A percentile compares a stretch with the other conserved stretches of the same genome.
phyloP scores from a whole-genome alignment of 1,140 invertebrate genomes.

The Drosophila subobscura region DNA sequence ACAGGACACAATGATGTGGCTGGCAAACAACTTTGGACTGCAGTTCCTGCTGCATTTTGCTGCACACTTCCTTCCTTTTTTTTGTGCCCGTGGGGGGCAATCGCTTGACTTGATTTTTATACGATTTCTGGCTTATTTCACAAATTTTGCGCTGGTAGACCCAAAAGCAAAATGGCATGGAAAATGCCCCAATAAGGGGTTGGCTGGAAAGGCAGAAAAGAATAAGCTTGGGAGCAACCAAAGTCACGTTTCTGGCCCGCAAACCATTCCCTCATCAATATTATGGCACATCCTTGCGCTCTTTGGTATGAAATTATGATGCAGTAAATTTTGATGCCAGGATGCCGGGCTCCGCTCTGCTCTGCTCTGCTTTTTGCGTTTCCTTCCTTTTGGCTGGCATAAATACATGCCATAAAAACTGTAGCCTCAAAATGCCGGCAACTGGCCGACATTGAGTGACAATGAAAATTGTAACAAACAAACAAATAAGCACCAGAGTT shows the following conservation, averaged over 20 bases:
- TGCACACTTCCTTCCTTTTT: not conserved
- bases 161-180: conserved; percentile 11
- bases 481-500: not conserved
- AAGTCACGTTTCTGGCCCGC: conserved; percentile 32
- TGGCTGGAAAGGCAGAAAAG: not conserved
- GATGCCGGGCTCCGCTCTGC: not conserved
- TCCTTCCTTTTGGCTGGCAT: not conserved
- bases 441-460: conserved; percentile 48
- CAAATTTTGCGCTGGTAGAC: conserved; percentile 41
- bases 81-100: not conserved
- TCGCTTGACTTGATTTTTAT: conserved; percentile 70
- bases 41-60: conserved; percentile 28
- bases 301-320: conserved; percentile 49
- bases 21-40: conserved; percentile 44
- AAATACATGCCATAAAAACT: conserved; percentile 25
- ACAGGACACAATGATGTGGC: conserved; percentile 36
- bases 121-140: conserved; percentile 76
- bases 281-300: conserved; percentile 38
- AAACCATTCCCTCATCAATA: conserved; percentile 53
- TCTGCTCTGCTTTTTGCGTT: too few species aligned
- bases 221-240: conserved; percentile 22
- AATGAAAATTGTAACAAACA: conserved; percentile 42
- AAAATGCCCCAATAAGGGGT: not conserved
- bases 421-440: conserved; percentile 36
- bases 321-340: conserved; percentile 59